These are phyloP conservation scores for Neelides folsomi DNA, from an alignment of 2,888 invertebrate species.

Conservation along the genomic window DNA sequence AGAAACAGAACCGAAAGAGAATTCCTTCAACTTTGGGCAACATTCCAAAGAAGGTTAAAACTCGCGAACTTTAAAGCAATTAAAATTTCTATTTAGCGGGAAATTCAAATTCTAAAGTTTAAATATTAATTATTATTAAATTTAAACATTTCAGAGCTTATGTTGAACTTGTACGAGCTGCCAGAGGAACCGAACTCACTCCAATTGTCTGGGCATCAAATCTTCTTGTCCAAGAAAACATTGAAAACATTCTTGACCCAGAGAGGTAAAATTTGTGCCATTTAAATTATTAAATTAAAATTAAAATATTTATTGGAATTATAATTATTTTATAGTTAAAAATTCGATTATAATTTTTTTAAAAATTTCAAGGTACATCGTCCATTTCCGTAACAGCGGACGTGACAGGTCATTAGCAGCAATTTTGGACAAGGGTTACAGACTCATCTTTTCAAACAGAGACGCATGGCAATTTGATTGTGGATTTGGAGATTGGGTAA, in stretches of 20 bases:
- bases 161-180: slow-evolving; percentile 46
- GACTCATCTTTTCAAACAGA: slow-evolving; percentile 68
- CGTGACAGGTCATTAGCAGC: slow-evolving; percentile 47
- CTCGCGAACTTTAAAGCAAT: no score
- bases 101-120: background rate
- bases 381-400: slow-evolving; percentile 65
- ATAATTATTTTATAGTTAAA: no score
- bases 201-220: slow-evolving; percentile 68
- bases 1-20: slow-evolving; percentile 44
- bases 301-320: no score
- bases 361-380: slow-evolving; percentile 45
- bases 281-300: background rate
- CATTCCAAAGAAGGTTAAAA: slow-evolving; percentile 50
- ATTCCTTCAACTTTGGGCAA: slow-evolving; percentile 57
- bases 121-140: background rate
- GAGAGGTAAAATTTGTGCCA: slow-evolving; percentile 37
- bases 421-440: slow-evolving; percentile 55
- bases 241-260: slow-evolving; percentile 53
- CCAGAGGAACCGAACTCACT: slow-evolving; percentile 42
- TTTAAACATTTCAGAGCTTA: slow-evolving; percentile 38
- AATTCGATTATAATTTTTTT: no score
- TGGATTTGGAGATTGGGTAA: slow-evolving; percentile 70
- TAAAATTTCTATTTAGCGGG: no score
- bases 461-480: slow-evolving; percentile 78
- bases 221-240: slow-evolving; percentile 51